Percentiles rank a stretch among this genome's conserved stretches.
phyloP scores from a whole-genome alignment of 2,113 vertebrate species.

The Mugil cephalus region DNA sequence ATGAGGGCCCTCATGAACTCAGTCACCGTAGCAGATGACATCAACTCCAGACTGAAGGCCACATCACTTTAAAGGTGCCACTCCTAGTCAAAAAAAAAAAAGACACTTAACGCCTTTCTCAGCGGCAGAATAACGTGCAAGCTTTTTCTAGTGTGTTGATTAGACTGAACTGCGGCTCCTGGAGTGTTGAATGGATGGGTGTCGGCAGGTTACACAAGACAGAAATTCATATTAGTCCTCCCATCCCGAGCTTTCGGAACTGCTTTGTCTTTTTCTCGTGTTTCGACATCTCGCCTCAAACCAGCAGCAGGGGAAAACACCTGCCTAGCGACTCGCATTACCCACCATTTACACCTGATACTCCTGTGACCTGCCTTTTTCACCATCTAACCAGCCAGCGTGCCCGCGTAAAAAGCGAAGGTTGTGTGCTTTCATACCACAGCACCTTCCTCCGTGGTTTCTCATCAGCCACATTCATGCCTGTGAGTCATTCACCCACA shows the following conservation, averaged over 20 bases:
- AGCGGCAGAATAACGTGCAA: constrained; percentile 13
- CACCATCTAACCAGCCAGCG: constrained; percentile 12
- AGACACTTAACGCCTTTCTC: constrained; percentile 8
- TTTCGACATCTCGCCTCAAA: constrained; percentile 28
- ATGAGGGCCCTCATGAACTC: not conserved
- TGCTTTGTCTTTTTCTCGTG: constrained; percentile 1
- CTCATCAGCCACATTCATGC: constrained; percentile 6
- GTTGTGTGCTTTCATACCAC: not conserved
- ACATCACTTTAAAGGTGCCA: not conserved
- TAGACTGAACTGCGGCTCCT: constrained; percentile 1
- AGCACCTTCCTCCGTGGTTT: constrained; percentile 28
- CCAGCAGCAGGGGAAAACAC: constrained; percentile 25
- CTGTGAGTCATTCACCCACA: constrained; percentile 26
- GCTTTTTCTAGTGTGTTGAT: not conserved
- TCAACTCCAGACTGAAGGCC: not conserved
- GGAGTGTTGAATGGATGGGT: not conserved
- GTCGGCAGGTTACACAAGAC: not conserved
- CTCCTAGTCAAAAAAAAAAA: not conserved
- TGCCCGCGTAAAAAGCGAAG: not conserved
- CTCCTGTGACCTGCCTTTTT: constrained; percentile 21
- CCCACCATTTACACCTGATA: constrained; percentile 34
- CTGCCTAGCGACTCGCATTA: constrained; percentile 41
- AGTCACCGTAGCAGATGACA: not conserved
- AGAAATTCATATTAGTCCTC: not conserved
- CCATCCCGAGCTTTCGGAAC: not conserved